A percentile compares a stretch with the other conserved stretches of the same genome.
Conservation (phyloP, 2,797 vertebrate species). For the Carapus acus region DNA sequence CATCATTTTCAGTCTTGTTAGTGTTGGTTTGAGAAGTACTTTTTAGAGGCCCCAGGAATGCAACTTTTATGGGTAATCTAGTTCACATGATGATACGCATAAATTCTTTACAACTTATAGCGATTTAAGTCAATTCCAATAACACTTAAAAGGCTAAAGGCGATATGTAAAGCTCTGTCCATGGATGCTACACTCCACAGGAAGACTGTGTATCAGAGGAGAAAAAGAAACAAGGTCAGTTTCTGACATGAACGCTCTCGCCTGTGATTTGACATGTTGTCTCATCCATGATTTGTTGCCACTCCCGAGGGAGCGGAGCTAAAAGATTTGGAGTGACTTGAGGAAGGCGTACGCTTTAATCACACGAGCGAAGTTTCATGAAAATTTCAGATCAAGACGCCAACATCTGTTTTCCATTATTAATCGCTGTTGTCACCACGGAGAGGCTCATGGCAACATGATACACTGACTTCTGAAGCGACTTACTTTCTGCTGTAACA, state of each 20-base stretch:
- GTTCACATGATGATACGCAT: too few relatives aligned
- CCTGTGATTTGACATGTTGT: constrained; percentile 69
- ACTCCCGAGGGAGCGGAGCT: constrained; percentile 66
- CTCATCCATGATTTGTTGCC: constrained; percentile 72
- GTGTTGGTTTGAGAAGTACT: too few relatives aligned
- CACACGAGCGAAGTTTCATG: constrained; percentile 71
- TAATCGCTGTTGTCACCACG: constrained; percentile 72
- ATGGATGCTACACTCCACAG: constrained; percentile 24
- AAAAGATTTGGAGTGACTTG: constrained; percentile 69
- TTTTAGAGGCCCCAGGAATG: too few relatives aligned
- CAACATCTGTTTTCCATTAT: constrained; percentile 73
- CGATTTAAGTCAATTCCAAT: too few relatives aligned
- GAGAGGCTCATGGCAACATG: constrained; percentile 58
- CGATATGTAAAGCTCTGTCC: constrained; percentile 28
- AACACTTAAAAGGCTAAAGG: not conserved
- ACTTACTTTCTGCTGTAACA: constrained; percentile 63
- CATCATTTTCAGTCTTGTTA: too few relatives aligned
- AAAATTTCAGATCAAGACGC: constrained; percentile 70
- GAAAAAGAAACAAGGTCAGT: constrained; percentile 33
- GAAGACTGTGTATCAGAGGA: constrained; percentile 18
- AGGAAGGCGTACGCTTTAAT: constrained; percentile 73
- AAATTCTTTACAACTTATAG: not conserved
- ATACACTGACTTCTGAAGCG: constrained; percentile 66
- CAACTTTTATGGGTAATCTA: too few relatives aligned
- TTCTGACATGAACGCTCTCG: constrained; percentile 53